Base-by-base conservation (phyloP, 2,113 vertebrate genomes). In the Podocnemis expansa region DNA sequence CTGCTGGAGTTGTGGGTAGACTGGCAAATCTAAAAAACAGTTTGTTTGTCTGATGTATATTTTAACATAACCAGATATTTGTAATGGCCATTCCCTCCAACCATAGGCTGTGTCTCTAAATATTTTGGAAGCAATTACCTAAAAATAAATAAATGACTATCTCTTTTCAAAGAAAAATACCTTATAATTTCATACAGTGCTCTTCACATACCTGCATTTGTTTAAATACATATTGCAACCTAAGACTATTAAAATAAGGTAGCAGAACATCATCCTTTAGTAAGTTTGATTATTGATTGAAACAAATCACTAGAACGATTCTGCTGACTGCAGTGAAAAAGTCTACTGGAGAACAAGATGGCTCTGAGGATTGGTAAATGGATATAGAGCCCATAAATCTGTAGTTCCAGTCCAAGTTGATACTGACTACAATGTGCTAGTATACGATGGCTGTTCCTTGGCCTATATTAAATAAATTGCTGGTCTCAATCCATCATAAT, bases 11-110 rank as follows among this genome's bases (percentile, higher is more conserved):
- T 88, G 24, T 76, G 91, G 38, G 51, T 51, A 95, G 47, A 93
- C 52, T 95, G 92, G 78, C 92, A 95, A 24, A 16, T 82, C 75
- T 43, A 24, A 95, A 86, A 17, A 92, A 52, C 76, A 91, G 63
- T 95, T 67, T 8, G 86, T 96, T 92, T 95, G 78, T 75, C 25
- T 58, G 34, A 86, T 91, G 70, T 1, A 6, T 82, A 56, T 51
- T 86, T 93, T 91, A 58, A 67, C 95, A 55, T 80, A 95, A 84
- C 11, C 83, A 96, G 81, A 95, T 86, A 91, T 22, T 10, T 85
- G 41, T 24, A 93, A 78, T 34, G 80, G 1, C 82, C 43, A 54
- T 67, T 85, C 2, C 82, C 67, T 92, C 54, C 34, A 95, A 10
- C 3, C 27, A n/a, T 49, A 82, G 17, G 92, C 78, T 78, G 80